Base-by-base conservation (phyloP, 2,113 vertebrate genomes). In the Hippoglossus stenolepis region DNA sequence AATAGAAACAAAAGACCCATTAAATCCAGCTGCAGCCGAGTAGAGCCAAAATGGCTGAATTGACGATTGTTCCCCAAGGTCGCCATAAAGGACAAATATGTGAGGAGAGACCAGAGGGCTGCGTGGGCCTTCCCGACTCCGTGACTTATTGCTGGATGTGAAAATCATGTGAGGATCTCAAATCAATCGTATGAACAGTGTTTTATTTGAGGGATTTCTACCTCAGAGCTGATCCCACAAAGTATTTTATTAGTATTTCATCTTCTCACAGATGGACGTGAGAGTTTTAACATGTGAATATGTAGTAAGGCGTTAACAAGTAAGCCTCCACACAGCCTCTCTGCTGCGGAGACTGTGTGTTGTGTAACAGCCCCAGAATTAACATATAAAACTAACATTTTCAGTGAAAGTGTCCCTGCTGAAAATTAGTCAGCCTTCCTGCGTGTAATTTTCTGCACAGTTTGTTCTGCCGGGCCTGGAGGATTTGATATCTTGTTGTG, bases 51-150 rank as follows among this genome's bases (percentile, higher is more conserved):
- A 93, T 92, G 92, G 74, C 75, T 49, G 91, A 87, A 76, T 93
- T 86, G 83, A 94, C 86, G 66, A 90, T 49, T 45, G 49, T 21
- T 43, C 54, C 84, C 89, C 72, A 91, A 79, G 28, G 58, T 61
- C 58, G 75, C 87, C 38, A 60, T 94, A 77, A 85, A 78, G 3
- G 93, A 93, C 77, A 90, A 85, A 80, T 83, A 87, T 6, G 54
- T 91, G 43, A 87, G 92, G 67, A 91, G 92, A 58, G 83, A 91
- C 77, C 92, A 88, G 24, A 85, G 75, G 24, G 75, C 57, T 0
- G 23, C 90, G 21, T 89, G 83, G 86, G 89, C 83, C 0, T 87
- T 91, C 2, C 91, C 92, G 58, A 86, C 92, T 6, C 31, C 1
- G 31, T 12, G 91, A 87, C 20, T 85, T 45, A 53, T 56, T 45